These are phyloP conservation scores for Anoplopoma fimbria DNA, from an alignment of 2,113 vertebrate genomes.

Conservation along the genomic window DNA sequence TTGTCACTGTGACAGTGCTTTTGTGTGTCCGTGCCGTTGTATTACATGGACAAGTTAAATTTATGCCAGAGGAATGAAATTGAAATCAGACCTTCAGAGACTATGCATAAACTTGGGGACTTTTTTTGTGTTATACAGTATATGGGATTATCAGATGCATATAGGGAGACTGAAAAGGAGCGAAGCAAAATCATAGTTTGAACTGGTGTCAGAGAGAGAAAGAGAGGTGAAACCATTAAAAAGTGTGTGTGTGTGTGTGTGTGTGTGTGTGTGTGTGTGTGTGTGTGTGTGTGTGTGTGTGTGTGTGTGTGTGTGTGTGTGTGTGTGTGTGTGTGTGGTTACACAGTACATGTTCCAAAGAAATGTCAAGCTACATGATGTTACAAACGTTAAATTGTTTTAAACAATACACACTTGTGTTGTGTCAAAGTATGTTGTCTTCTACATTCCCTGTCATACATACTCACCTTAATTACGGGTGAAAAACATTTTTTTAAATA, in stretches of 20 bases:
- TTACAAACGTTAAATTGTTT: not conserved
- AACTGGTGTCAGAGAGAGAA: not conserved
- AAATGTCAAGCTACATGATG: not conserved
- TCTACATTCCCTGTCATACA: not conserved
- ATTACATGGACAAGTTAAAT: constrained; percentile 57
- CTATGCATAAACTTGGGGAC: constrained; percentile 29
- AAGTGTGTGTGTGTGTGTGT: not conserved
- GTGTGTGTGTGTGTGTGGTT: not conserved
- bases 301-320: not conserved
- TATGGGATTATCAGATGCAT: constrained; percentile 17
- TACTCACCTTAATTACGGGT: not conserved
- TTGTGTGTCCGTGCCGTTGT: constrained; percentile 32
- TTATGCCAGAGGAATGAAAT: constrained; percentile 54
- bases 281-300: not conserved
- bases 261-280: not conserved
- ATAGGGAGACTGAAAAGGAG: not conserved
- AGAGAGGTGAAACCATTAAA: too few species aligned
- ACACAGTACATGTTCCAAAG: not conserved
- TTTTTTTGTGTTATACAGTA: constrained; percentile 12
- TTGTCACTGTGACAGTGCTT: constrained; percentile 13
- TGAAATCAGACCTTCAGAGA: constrained; percentile 36
- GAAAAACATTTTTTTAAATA: too few species aligned
- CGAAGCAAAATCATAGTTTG: not conserved
- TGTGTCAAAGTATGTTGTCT: not conserved
- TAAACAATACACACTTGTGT: not conserved